A percentile compares a stretch with the other conserved stretches of the same genome.
phyloP scores from a whole-genome alignment of 2,888 invertebrate species.

The Anticlea derivata region DNA sequence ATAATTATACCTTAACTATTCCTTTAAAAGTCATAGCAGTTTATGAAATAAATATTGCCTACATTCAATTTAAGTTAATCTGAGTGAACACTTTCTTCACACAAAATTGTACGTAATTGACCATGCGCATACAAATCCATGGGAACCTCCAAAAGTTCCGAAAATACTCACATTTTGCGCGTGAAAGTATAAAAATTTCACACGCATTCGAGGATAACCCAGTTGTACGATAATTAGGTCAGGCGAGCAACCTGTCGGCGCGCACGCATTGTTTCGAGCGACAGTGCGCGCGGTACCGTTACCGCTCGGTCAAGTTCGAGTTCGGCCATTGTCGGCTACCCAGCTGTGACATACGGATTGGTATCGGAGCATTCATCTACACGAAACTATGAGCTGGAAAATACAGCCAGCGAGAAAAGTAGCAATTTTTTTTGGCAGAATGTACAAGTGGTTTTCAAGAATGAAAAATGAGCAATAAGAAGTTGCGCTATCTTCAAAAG shows the following conservation, averaged over 20 bases:
- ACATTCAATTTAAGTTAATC: neutral
- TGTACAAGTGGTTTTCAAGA: too few relatives aligned
- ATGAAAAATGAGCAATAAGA: too few relatives aligned
- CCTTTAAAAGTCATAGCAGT: too few relatives aligned
- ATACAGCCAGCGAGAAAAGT: conserved; percentile 13
- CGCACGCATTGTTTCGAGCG: conserved; percentile 77
- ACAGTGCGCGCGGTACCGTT: conserved; percentile 65
- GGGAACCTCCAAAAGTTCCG: conserved; percentile 29
- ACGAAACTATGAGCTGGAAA: conserved; percentile 12
- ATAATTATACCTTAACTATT: neutral
- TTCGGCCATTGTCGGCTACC: conserved; percentile 71
- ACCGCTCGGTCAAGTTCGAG: conserved; percentile 78
- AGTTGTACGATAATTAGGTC: conserved; percentile 78
- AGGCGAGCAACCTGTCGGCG: conserved; percentile 79
- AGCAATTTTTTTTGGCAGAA: too few relatives aligned
- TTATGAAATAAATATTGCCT: neutral
- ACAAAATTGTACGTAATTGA: conserved; percentile 20
- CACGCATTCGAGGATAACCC: conserved; percentile 73
- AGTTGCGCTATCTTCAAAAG: too few relatives aligned
- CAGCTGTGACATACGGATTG: conserved; percentile 62
- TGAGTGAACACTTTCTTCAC: conserved; percentile 2
- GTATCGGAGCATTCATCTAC: conserved; percentile 31
- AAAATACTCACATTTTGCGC: conserved; percentile 34
- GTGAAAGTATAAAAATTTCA: conserved; percentile 71
- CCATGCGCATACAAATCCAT: conserved; percentile 25